Evolutionary conservation across 2,797 vertebrate genomes (phyloP).

Genomic region (Phalanger gymnotis): DNA sequence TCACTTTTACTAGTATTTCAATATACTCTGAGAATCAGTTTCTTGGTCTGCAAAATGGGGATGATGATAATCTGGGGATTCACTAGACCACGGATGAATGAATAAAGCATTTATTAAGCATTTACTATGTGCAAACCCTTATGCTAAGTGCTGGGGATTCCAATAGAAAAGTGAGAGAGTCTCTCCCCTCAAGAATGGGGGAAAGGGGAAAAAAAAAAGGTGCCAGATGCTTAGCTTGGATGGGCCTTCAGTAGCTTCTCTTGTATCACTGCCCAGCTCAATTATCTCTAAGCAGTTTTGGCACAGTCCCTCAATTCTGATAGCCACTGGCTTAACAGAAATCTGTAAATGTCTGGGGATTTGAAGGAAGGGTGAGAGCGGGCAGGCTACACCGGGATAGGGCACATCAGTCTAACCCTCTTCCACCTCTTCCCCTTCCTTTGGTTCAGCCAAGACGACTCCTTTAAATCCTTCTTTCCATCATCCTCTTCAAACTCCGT

Average conservation of each 20-base stretch:
- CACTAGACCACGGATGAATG: background rate
- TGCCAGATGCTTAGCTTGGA: background rate
- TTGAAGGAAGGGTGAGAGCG: background rate
- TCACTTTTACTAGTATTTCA: background rate
- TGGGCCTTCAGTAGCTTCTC: background rate
- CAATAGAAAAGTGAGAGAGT: background rate
- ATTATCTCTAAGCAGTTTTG: background rate
- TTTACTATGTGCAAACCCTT: background rate
- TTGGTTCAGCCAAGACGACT: background rate
- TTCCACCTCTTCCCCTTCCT: background rate
- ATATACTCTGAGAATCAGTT: background rate
- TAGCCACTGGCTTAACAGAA: background rate
- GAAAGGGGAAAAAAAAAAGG: background rate
- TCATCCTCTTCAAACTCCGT: background rate
- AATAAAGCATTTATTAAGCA: background rate
- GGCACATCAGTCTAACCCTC: background rate
- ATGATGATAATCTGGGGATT: background rate
- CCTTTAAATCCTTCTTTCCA: background rate
- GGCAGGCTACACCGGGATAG: background rate
- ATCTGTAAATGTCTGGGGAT: background rate
- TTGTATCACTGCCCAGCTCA: background rate
- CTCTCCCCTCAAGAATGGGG: too few relatives aligned
- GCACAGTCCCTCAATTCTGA: background rate
- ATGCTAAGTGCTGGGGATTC: background rate
- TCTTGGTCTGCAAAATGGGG: background rate